phyloP scores from a whole-genome alignment of 2,888 invertebrate species.

The Leptopterna dolabrata region DNA sequence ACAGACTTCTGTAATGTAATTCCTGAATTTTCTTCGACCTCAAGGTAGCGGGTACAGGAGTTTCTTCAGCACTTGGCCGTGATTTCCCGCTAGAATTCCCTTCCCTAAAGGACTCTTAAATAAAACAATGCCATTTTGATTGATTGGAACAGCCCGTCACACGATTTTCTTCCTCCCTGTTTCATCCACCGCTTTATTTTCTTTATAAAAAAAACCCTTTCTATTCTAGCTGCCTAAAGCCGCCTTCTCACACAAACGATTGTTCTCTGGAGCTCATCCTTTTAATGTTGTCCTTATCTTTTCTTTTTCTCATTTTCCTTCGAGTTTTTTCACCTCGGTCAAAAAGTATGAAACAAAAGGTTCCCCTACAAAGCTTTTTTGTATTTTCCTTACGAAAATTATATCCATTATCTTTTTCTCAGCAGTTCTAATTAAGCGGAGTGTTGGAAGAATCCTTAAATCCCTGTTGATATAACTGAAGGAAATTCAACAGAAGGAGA shows the following conservation, averaged over 20 bases:
- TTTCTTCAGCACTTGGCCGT: neutral
- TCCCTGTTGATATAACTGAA: neutral
- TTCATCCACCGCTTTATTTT: neutral
- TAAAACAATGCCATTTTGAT: constrained; percentile 10
- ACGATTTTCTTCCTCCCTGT: neutral
- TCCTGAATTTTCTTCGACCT: too few species aligned
- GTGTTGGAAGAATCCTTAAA: neutral
- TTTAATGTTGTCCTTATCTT: constrained; percentile 24
- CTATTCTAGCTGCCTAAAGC: neutral
- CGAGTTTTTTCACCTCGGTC: neutral
- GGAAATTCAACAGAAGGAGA: neutral
- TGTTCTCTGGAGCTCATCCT: constrained; percentile 6
- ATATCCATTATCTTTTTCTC: neutral
- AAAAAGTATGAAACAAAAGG: neutral
- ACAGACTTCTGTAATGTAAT: too few species aligned
- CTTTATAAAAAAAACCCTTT: neutral
- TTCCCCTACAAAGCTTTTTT: neutral
- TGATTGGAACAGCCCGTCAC: neutral
- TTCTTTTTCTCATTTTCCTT: neutral
- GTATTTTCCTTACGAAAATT: neutral
- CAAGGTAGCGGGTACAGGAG: neutral
- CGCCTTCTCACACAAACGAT: neutral
- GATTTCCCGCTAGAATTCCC: neutral
- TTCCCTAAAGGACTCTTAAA: neutral
- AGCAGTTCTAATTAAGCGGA: constrained; percentile 12